Base-by-base conservation (phyloP, 2,888 invertebrate genomes). In the Leucophenga maculata region DNA sequence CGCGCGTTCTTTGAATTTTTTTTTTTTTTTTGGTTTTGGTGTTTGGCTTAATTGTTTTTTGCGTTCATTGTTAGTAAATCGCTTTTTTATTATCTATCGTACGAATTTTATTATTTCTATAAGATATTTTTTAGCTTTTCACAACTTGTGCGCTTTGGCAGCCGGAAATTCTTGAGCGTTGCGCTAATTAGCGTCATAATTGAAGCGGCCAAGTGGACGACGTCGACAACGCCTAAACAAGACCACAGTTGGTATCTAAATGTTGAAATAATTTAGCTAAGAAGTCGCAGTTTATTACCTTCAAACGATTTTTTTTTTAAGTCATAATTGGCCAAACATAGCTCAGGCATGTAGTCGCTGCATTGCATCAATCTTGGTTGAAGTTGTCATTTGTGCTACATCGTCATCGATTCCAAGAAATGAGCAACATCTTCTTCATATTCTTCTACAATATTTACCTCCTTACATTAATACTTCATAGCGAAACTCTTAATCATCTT, bases 231-330 rank as follows among this genome's bases (percentile, higher is more conserved):
- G 54, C 20, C 54, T 20, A 22, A 55, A 55, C 13, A 18, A 20
- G 16, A 14, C 18, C 11, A 18, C 54, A 55, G 26, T 20, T 55
- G n/a, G 31, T 57, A 72, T 73, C 76, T 62, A 67, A 70, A 55
- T 54, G 72, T 59, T 72, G 75, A 65, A 69, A 64, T 71, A 65
- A 54, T 70, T 62, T 78, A 70, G 72, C 68, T 73, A 16, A 39
- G 26, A 60, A 60, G n/a, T 65, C 52, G 46, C 44, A 46, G 62
- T 48, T 14, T 59, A 39, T 66, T 65, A 65, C 39, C 65, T 74
- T 74, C 79, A 78, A 39, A 57, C 14, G 14, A 78, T 77, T 81
- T 78, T 81, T 74, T 71, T 74, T 71, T 72, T 66, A 68, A 67
- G n/a, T n/a, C n/a, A 69, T 78, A 82, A 80, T 75, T 80, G 22